These are phyloP conservation scores for Halcyon malimbica DNA, from an alignment of 2,113 vertebrate species.

Conservation along the genomic window DNA sequence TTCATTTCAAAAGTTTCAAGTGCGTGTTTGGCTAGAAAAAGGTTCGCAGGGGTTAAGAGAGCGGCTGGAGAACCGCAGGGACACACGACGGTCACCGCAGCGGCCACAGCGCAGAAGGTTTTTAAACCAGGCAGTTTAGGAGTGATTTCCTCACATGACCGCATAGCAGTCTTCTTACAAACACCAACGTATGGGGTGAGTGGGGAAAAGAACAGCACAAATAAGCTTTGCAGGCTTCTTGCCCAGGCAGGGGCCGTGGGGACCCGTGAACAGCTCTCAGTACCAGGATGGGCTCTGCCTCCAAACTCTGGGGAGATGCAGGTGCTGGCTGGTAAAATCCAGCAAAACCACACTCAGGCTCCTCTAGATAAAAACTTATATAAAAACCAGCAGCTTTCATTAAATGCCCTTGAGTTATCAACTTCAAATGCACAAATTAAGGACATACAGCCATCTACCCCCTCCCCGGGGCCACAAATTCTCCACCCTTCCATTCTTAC, in stretches of 20 bases:
- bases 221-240: background rate
- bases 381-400: background rate
- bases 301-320: background rate
- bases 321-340: background rate
- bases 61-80: accelerated
- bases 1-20: constrained; percentile 62
- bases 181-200: background rate
- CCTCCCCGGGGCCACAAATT: background rate
- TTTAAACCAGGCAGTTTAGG: background rate
- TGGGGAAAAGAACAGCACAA: background rate
- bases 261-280: accelerated
- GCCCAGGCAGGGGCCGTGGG: background rate
- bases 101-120: background rate
- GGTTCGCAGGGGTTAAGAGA: constrained; percentile 5
- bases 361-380: background rate
- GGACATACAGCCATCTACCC: background rate
- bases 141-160: background rate
- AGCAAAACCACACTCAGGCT: background rate
- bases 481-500: background rate
- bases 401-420: background rate
- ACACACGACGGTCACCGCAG: background rate
- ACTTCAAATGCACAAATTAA: background rate
- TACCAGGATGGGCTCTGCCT: background rate
- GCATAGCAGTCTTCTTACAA: background rate
- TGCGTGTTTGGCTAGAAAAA: constrained; percentile 54